Base-by-base conservation (phyloP, 2,888 invertebrate genomes). In the Lysandra bellargus region DNA sequence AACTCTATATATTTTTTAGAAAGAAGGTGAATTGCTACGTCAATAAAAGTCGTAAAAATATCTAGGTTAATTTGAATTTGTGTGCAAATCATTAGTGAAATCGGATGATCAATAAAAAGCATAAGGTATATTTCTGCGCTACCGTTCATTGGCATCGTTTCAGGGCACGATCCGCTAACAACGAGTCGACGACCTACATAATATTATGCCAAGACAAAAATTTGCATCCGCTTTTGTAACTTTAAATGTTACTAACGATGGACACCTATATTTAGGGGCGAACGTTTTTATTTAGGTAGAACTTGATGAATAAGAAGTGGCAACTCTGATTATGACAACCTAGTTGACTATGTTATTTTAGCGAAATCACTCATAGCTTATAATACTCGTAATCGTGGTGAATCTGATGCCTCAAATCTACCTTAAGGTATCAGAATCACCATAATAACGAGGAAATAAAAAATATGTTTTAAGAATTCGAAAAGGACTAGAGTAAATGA, bases 121-220 rank as follows among this genome's bases (percentile, higher is more conserved):
- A 33, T 69, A 69, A 75, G 49, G 53, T 75, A 57, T 37, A 76
- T 69, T 69, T 69, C 69, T 69, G 23, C n/a, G 49, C 76, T 53
- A 76, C 57, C 76, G 33, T 53, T 53, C 37, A 76, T 53, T 76
- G 76, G 76, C 76, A 33, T 53, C 49, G 76, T 76, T 76, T 76
- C 76, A 76, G 76, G 57, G 53, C 76, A 57, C 76, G 76, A 53
- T 76, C 53, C n/a, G 76, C 53, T 53, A 53, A 30, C 49, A 75
- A 53, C 75, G 75, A 75, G 33, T 49, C 49, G 23, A 75, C 75
- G 75, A 75, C 53, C 75, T 75, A 75, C 75, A 75, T 53, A 76
- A 75, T 53, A 76, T 57, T 76, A 76, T 53, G 76, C 49, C 76
- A 76, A 49, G 76, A 76, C 30, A 30, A 57, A 75, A 57, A 76